These are phyloP conservation scores for Drepana falcataria DNA, from an alignment of 2,888 invertebrate species.

Conservation along the genomic window DNA sequence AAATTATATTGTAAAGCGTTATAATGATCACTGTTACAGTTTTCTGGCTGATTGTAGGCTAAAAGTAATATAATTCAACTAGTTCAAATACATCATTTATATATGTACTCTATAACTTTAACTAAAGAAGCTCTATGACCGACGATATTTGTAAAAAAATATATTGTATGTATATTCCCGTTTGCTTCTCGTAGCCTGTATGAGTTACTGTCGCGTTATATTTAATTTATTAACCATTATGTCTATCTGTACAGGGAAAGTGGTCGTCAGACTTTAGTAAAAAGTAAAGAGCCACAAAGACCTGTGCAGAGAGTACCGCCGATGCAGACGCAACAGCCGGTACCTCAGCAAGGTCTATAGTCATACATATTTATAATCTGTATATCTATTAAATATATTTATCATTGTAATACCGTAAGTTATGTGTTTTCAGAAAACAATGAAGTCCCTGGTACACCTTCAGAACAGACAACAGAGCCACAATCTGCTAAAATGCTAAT, in stretches of 20 bases:
- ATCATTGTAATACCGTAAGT: not conserved
- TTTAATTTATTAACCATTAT: not conserved
- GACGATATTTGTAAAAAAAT: too few relatives aligned
- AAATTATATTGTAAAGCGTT: too few relatives aligned
- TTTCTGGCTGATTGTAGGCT: too few relatives aligned
- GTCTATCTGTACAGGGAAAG: conserved; percentile 45
- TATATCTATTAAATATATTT: not conserved
- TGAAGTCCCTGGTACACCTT: conserved; percentile 53
- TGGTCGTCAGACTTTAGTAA: conserved; percentile 63
- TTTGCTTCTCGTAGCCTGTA: too few relatives aligned
- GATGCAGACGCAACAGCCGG: conserved; percentile 61
- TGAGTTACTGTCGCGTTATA: not conserved
- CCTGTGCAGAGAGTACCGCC: conserved; percentile 72
- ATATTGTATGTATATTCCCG: too few relatives aligned
- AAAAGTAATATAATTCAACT: too few relatives aligned
- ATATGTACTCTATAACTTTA: too few relatives aligned
- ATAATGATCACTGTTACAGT: too few relatives aligned
- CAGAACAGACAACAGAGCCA: conserved; percentile 72
- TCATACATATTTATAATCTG: not conserved
- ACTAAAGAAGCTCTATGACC: too few relatives aligned
- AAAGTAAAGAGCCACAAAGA: conserved; percentile 67
- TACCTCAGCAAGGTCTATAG: conserved; percentile 37
- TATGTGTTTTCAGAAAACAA: conserved; percentile 50
- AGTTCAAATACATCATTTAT: too few relatives aligned
- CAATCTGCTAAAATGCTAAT: conserved; percentile 89